Conservation (phyloP, 2,797 vertebrate genomes). For the Syndactyla subalaris region DNA sequence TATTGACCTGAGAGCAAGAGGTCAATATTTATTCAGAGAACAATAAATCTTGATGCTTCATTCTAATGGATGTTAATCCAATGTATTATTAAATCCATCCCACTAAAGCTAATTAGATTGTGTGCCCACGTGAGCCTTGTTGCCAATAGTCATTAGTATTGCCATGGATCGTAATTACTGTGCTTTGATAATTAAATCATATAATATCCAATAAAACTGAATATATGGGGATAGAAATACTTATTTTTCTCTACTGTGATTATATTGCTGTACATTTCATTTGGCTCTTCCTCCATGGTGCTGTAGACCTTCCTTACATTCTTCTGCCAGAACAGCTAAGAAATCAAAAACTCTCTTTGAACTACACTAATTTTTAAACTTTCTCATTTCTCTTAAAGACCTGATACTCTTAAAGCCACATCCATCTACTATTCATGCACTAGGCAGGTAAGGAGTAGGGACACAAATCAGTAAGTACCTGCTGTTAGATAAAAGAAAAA, state of each 20-base stretch:
- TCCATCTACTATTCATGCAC: neutral
- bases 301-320: neutral
- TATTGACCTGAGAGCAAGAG: slow-evolving; percentile 30
- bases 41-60: slow-evolving; percentile 28
- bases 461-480: neutral
- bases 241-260: slow-evolving; percentile 26
- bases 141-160: slow-evolving; percentile 39
- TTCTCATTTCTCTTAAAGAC: neutral
- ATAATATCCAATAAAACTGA: slow-evolving; percentile 43
- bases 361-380: neutral
- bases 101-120: slow-evolving; percentile 49
- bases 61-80: slow-evolving; percentile 46
- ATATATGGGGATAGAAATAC: neutral
- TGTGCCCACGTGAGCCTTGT: neutral
- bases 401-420: neutral
- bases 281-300: neutral
- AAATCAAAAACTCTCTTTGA: neutral
- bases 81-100: slow-evolving; percentile 49
- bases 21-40: slow-evolving; percentile 62
- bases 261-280: neutral
- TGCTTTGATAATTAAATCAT: slow-evolving; percentile 37
- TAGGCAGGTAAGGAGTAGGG: neutral
- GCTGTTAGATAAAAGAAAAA: neutral
- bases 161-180: neutral
- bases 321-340: neutral